Conservation (phyloP, 2,113 vertebrate species). For the Camelus dromedarius region DNA sequence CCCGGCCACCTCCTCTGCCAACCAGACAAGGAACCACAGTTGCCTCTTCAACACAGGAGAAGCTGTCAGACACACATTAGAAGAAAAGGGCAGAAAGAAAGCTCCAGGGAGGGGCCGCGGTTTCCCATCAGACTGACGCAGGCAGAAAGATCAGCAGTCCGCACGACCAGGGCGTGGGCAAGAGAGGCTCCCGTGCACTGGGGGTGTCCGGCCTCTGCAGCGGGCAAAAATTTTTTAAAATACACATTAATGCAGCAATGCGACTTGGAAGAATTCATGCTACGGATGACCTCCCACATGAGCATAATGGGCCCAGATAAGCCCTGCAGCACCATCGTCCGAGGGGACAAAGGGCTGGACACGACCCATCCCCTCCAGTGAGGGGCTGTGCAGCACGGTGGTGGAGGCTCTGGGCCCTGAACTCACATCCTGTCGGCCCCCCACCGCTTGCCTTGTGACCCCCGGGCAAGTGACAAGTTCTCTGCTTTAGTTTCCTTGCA, state of each 20-base stretch:
- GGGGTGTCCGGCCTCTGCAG: not conserved
- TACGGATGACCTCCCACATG: not conserved
- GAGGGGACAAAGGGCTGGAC: not conserved
- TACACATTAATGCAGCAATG: not conserved
- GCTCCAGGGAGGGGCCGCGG: not conserved
- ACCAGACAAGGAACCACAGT: not conserved
- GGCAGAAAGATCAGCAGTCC: not conserved
- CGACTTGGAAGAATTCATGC: not conserved
- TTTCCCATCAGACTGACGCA: not conserved
- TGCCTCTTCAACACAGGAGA: fast-evolving
- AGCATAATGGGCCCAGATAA: not conserved
- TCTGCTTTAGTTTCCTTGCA: not conserved
- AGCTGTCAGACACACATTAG: not conserved
- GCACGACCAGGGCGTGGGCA: not conserved
- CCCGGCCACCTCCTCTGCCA: not conserved
- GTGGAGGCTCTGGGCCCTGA: not conserved
- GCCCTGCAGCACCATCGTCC: not conserved
- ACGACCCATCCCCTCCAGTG: not conserved
- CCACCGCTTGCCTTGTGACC: not conserved
- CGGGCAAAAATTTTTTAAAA: not conserved
- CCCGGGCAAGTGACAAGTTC: not conserved
- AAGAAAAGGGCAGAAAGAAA: not conserved
- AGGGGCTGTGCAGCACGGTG: not conserved
- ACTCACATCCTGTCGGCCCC: not conserved
- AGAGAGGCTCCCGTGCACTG: not conserved